Evolutionary conservation across 2,113 vertebrate species (phyloP).

Genomic region (Arenaria interpres): DNA sequence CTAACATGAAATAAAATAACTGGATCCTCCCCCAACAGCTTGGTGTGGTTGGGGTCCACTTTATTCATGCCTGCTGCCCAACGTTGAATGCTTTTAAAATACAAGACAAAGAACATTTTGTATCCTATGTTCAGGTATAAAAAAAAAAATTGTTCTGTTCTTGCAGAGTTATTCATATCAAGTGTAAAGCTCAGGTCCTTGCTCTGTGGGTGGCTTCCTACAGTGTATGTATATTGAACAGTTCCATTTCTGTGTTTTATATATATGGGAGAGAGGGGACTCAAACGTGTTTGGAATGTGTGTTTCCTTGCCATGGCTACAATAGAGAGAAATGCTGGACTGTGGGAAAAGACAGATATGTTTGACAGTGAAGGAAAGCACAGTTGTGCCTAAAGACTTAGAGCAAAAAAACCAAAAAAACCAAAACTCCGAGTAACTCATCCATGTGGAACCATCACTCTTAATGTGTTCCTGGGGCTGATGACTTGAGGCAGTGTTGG

Average conservation of each 20-base stretch:
- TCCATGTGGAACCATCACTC: conserved; percentile 34
- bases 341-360: conserved; percentile 32
- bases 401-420: not conserved
- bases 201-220: conserved; percentile 64
- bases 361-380: conserved; percentile 38
- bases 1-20: not conserved
- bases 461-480: not conserved
- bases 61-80: not conserved
- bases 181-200: conserved; percentile 30
- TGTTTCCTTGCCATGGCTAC: conserved; percentile 62
- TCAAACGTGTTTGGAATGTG: conserved; percentile 17
- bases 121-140: conserved; percentile 25
- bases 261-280: conserved; percentile 52
- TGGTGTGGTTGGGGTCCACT: not conserved
- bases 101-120: conserved; percentile 34
- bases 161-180: not conserved
- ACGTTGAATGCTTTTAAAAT: conserved; percentile 2
- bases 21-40: not conserved
- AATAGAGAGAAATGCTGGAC: conserved; percentile 27
- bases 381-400: not conserved
- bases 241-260: conserved; percentile 55
- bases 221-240: conserved; percentile 35
- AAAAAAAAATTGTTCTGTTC: not conserved
- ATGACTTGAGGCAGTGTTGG: not conserved
- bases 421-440: not conserved